These are phyloP conservation scores for Labeo rohita DNA, from an alignment of 2,113 vertebrate species.

Conservation along the genomic window DNA sequence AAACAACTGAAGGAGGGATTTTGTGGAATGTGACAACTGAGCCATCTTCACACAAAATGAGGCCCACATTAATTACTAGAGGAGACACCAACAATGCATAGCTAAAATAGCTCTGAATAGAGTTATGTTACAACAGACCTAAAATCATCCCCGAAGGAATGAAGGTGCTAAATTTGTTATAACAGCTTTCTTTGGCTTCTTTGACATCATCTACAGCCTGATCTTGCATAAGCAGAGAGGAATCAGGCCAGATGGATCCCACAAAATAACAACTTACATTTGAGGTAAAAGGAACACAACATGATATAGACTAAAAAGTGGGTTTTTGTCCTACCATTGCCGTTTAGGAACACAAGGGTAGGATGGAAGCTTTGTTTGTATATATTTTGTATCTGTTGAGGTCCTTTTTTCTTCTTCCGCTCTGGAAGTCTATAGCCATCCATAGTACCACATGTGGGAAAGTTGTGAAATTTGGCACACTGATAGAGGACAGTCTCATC, in stretches of 20 bases:
- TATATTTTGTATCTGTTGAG: no score
- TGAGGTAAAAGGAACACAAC: conserved; percentile 10
- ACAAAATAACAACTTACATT: conserved; percentile 15
- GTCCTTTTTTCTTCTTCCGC: no score
- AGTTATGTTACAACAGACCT: not conserved
- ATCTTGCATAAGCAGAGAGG: not conserved
- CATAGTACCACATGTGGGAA: no score
- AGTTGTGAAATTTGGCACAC: no score
- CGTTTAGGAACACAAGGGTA: conserved; percentile 2
- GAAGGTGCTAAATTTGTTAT: not conserved
- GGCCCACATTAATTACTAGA: not conserved
- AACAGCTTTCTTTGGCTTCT: not conserved
- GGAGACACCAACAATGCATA: not conserved
- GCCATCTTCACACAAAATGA: not conserved
- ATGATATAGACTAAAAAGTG: not conserved
- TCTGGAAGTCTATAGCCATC: no score
- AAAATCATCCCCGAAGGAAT: not conserved
- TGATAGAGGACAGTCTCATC: no score
- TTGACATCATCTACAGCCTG: not conserved
- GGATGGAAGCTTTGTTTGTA: conserved; percentile 19
- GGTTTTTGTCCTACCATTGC: not conserved
- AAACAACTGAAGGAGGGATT: not conserved
- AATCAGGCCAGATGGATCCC: conserved; percentile 1
- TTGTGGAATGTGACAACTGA: not conserved
- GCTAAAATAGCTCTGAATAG: not conserved